Percentiles rank a stretch among this genome's conserved stretches.
These are phyloP conservation scores for Gonioctena quinquepunctata DNA, from an alignment of 1,140 invertebrate species.

Conservation along the genomic window DNA sequence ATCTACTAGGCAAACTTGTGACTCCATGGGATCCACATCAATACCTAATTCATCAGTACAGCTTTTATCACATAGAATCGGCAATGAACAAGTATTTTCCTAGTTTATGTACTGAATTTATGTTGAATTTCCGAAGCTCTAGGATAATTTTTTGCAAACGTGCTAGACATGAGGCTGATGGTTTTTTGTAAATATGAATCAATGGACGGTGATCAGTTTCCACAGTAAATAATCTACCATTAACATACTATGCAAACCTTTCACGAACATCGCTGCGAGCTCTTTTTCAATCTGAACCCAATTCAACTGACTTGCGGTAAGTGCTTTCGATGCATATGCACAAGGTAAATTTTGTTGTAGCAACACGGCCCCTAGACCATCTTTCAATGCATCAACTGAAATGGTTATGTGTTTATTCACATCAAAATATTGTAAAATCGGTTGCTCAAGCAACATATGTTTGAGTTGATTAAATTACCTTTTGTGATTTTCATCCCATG, in stretches of 20 bases:
- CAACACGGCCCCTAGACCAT: too few species aligned
- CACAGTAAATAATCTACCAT: constrained; percentile 33
- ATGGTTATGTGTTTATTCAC: too few species aligned
- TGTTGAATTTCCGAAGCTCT: constrained; percentile 52
- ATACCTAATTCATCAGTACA: too few species aligned
- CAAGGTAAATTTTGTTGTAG: too few species aligned
- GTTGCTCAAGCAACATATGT: constrained; percentile 35
- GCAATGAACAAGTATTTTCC: constrained; percentile 52
- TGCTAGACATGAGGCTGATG: constrained; percentile 42
- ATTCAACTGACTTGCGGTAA: constrained; percentile 52
- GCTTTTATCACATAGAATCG: too few species aligned
- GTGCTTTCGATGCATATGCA: constrained; percentile 49
- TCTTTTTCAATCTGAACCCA: constrained; percentile 37
- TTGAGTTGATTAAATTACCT: constrained; percentile 43
- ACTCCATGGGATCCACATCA: too few species aligned
- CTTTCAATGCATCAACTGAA: too few species aligned
- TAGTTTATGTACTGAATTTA: constrained; percentile 52
- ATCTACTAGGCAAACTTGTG: too few species aligned
- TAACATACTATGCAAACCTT: constrained; percentile 42
- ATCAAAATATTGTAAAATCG: too few species aligned
- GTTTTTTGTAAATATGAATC: constrained; percentile 42
- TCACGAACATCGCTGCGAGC: too few species aligned
- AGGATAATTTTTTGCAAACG: constrained; percentile 52
- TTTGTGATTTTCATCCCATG: constrained; percentile 51
- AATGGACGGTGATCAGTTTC: constrained; percentile 45